Evolutionary conservation across 2,888 invertebrate genomes (phyloP).

Genomic region (Plusia festucae): DNA sequence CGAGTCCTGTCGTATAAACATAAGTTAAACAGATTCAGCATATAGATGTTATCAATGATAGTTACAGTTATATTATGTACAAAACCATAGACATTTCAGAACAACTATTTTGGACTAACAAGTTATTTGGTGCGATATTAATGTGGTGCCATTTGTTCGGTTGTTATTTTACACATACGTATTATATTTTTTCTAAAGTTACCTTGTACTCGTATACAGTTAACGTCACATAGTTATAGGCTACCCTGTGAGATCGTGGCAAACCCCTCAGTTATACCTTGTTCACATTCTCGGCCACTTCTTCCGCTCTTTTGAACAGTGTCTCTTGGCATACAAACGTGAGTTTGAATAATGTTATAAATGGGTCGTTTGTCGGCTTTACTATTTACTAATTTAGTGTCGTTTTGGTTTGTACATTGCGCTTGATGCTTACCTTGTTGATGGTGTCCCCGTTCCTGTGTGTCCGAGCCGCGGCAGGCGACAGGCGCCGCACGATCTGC

Average conservation of each 20-base stretch:
- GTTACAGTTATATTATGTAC: conserved; percentile 27
- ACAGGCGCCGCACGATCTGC: conserved; percentile 16
- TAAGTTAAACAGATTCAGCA: conserved; percentile 20
- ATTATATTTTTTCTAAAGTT: conserved; percentile 79
- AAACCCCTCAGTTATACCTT: conserved; percentile 28
- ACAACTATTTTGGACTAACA: conserved; percentile 66
- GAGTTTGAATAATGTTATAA: conserved; percentile 63
- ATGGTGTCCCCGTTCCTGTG: conserved; percentile 34
- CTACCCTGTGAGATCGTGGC: conserved; percentile 36
- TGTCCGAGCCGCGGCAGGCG: background rate
- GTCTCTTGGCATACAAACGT: conserved; percentile 31
- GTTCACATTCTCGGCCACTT: conserved; percentile 19
- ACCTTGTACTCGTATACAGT: conserved; percentile 73
- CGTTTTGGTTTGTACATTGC: conserved; percentile 44
- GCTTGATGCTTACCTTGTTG: conserved; percentile 57
- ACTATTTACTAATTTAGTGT: conserved; percentile 43
- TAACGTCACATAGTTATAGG: conserved; percentile 59
- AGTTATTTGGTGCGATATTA: conserved; percentile 80
- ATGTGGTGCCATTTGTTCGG: conserved; percentile 86
- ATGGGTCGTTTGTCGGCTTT: conserved; percentile 53
- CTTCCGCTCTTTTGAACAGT: conserved; percentile 17
- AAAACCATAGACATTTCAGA: conserved; percentile 49
- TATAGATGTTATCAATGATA: conserved; percentile 12
- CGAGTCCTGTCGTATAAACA: conserved; percentile 29
- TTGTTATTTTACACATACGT: conserved; percentile 83